Conservation (phyloP, 2,113 vertebrate genomes). For the Tetrax tetrax region DNA sequence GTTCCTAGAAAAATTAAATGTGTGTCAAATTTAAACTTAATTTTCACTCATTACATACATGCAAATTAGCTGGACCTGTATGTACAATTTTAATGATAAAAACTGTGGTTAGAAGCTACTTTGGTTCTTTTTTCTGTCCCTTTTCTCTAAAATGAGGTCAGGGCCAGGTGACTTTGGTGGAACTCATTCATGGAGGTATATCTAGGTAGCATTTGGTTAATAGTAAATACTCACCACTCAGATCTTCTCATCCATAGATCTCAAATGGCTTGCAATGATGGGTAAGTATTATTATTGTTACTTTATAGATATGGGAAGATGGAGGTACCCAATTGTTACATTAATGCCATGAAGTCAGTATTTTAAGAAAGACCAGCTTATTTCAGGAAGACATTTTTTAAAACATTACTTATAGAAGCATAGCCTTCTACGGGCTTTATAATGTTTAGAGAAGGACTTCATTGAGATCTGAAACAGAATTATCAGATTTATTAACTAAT, state of each 20-base stretch:
- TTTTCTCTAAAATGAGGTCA: not conserved
- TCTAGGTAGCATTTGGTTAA: not conserved
- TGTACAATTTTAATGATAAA: not conserved
- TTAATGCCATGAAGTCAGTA: not conserved
- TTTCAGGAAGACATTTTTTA: not conserved
- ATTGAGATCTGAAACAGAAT: not conserved
- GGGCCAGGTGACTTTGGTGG: not conserved
- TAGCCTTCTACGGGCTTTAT: not conserved
- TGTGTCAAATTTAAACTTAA: not conserved
- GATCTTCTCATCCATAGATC: not conserved
- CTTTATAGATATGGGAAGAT: not conserved
- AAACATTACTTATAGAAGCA: not conserved
- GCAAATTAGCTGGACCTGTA: not conserved
- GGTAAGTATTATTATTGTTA: not conserved
- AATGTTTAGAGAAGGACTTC: not conserved
- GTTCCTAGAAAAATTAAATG: not conserved
- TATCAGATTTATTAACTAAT: not conserved
- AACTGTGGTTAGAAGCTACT: not conserved
- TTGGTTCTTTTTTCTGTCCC: not conserved
- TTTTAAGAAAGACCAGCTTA: not conserved
- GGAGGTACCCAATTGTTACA: not conserved
- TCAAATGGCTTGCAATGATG: not conserved
- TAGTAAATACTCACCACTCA: not conserved
- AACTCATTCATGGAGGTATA: not conserved
- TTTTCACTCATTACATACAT: not conserved